Base-by-base conservation (phyloP, 2,797 vertebrate genomes). In the Enoplosus armatus region DNA sequence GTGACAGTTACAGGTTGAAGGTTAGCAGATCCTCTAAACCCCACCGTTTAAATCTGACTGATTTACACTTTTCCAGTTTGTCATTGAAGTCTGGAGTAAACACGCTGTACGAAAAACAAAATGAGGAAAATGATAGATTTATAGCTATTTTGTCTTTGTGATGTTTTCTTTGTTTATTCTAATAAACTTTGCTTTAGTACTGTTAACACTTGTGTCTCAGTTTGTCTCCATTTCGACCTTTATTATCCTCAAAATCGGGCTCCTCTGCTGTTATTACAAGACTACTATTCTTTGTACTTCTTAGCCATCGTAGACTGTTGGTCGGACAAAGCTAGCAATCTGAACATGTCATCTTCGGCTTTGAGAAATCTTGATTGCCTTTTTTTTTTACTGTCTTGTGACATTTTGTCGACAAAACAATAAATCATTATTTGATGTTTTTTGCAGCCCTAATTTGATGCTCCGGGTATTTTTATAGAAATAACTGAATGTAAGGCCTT, bases 121-220 rank as follows among this genome's bases (percentile, higher is more conserved):
- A 84, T 66, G 77, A 84, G 77, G 82, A 85, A 91, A 76, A 83
- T 27, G 63, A 89, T 92, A 90, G 89, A 94, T 94, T 94, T 94
- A 90, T 94, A 94, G 94, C 79, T 90, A 87, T 93, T 95, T 94
- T 94, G 91, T 95, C 93, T 87, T 85, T 93, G 93, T 95, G 92
- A 91, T 82, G 92, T 93, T 93, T 93, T 94, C 83, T 90, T 92
- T 89, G 93, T 95, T 95, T 92, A 89, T 95, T 95, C 94, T 91
- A 96, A 95, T 96, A 96, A 96, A 96, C 90, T 87, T 94, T 94
- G 89, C 92, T 94, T 94, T 92, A 92, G 88, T 94, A 94, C 85
- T 84, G 87, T 89, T 86, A 71, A 66, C 45, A 12, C 29, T 6
- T 11, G 41, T 54, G 65, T 81, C 55, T 69, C 50, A 0, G 0